Percentiles rank a stretch among this genome's conserved stretches.
Evolutionary conservation across 1,140 invertebrate genomes (phyloP).

Genomic region (Luehdorfia chinensis): DNA sequence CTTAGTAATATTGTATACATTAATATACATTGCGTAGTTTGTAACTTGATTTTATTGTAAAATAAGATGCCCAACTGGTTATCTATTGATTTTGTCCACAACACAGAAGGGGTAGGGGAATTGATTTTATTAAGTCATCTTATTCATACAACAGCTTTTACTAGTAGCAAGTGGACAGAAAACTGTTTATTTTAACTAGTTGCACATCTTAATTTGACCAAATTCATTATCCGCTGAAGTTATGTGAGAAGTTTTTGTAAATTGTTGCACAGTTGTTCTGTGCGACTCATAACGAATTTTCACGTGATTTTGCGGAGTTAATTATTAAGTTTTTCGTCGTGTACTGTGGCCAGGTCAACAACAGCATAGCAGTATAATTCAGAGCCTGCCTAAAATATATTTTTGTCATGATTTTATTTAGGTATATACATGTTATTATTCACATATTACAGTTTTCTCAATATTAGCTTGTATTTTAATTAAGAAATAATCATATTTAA

Average conservation of each 20-base stretch:
- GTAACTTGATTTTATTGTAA: constrained; percentile 71
- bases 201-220: constrained; percentile 71
- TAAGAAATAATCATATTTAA: constrained; percentile 80
- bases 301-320: constrained; percentile 63
- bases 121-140: constrained; percentile 36
- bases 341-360: constrained; percentile 74
- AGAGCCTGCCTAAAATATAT: constrained; percentile 77
- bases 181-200: constrained; percentile 47
- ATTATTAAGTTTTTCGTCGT: constrained; percentile 70
- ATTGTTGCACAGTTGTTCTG: constrained; percentile 43
- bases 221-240: constrained; percentile 55
- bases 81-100: constrained; percentile 47
- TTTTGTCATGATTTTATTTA: constrained; percentile 78
- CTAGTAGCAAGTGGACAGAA: constrained; percentile 32
- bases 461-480: constrained; percentile 79
- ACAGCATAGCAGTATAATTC: constrained; percentile 72
- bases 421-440: constrained; percentile 77
- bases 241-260: constrained; percentile 53
- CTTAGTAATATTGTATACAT: constrained; percentile 76
- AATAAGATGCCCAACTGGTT: constrained; percentile 71
- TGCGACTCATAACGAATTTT: constrained; percentile 49
- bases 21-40: constrained; percentile 76
- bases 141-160: constrained; percentile 29
- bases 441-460: constrained; percentile 78
- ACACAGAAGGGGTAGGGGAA: constrained; percentile 39